Evolutionary conservation across 1,140 invertebrate species (phyloP), one percentile per base, ranked within the genome.

Genomic region (Scaptomyza montana): DNA sequence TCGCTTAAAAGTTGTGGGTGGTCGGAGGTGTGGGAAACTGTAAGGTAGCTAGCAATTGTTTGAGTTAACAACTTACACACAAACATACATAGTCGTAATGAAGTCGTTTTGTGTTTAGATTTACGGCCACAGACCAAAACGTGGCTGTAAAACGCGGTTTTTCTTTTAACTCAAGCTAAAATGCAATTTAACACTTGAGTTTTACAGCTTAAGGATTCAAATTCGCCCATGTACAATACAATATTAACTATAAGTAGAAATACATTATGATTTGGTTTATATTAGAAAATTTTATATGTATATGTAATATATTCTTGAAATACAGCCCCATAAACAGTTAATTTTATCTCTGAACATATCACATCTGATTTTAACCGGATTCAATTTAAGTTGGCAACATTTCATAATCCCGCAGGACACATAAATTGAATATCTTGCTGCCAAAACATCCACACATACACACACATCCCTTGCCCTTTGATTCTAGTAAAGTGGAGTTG

Each of bases 81-180:
- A 30, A 55, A 25, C 55, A 19, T 55, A 61, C 19, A 60, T 53
- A 55, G 57, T 56, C 68, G 80, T 80, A 85, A 84, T 84, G 68
- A 84, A 84, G 63, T 55, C 55, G 43, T 75, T 71, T 61, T 51
- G 55, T 61, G 54, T 60, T 63, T 61, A 77, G 73, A 85, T 86
- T 85, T 80, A 80, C 74, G 36, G 64, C 47, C 56, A 70, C 59
- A 79, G 54, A 50, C 56, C 54, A 36, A 55, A 80, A 74, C 41
- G 53, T 55, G 60, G 51, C 56, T 60, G 47, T 51, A 56, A 28
- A 25, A 36, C 56, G 56, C 13, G 33, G 56, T n/a, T 36, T 36
- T 36, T 36, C 7, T 7, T 16, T 16, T n/a, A n/a, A 6, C 30
- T 47, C 28, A 1, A 36, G n/a, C 19, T 10, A 5, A 47, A 19